Base-by-base conservation (phyloP, 2,888 invertebrate species). In the Latrodectus elegans region DNA sequence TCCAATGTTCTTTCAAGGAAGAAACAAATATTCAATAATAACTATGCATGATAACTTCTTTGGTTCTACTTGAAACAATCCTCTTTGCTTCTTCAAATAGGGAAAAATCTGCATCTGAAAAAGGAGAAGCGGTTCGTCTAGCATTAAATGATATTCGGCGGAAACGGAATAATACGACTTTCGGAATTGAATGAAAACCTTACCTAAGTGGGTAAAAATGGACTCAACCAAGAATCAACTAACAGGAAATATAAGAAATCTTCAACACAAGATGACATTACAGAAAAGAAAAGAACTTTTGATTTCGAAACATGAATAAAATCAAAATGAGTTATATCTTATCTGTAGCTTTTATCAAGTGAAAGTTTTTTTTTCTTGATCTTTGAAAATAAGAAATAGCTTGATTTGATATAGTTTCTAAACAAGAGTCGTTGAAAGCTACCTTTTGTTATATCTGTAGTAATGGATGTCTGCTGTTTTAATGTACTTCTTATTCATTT, bases 101-200 rank as follows among this genome's bases (percentile, higher is more conserved):
- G 67, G 52, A 52, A 12, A 22, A 49, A 49, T 17, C 15, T n/a
- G 52, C 51, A 17, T 51, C 52, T 10, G 17, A n/a, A 77, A 78
- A 78, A 78, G 53, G 38, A 78, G 76, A 51, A 76, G 65, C 64
- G 38, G 70, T 70, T 26, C 78, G 68, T 65, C 65, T 70, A 49
- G 71, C 78, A 52, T 38, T 78, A 70, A 70, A 78, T 75, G 70
- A 71, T 70, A 70, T 68, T 9, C 38, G 0, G 15, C 9, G 17
- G 73, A 4, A 73, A 73, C 72, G 11, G 49, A 55, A 38, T 38
- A 38, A 53, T 78, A 78, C 78, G 71, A 60, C 71, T 60, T 49
- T 38, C 70, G 55, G 68, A 78, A 78, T 78, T 68, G 78, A 78
- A 78, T 55, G 60, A 55, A 70, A 78, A 70, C 78, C 70, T 70